A percentile compares a stretch with the other conserved stretches of the same genome.
Evolutionary conservation across 2,888 invertebrate genomes (phyloP).

Genomic region (Cynaeus angustus): DNA sequence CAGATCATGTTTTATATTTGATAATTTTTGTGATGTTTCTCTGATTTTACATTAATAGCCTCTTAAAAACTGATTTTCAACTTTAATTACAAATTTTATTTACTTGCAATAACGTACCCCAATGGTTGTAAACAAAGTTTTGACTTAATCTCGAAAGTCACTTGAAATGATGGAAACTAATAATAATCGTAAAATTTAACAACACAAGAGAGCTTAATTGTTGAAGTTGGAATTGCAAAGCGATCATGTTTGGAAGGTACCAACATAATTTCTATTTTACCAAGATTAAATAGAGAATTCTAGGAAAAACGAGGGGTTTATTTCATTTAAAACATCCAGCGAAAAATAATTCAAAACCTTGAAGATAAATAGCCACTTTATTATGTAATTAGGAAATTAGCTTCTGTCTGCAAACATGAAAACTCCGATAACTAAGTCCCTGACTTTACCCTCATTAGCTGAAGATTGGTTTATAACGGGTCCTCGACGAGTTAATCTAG

Average conservation of each 20-base stretch:
- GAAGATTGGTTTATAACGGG: conserved; percentile 19
- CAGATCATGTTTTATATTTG: too few species aligned
- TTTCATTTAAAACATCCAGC: too few species aligned
- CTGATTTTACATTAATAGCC: too few species aligned
- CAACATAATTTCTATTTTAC: background rate
- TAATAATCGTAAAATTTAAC: conserved; percentile 24
- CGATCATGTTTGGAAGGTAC: background rate
- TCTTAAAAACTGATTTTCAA: background rate
- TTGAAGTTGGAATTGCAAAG: conserved; percentile 2
- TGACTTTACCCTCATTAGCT: conserved; percentile 18
- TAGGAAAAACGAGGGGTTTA: too few species aligned
- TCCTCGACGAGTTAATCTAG: conserved; percentile 11
- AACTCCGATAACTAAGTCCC: conserved; percentile 13
- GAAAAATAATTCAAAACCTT: too few species aligned
- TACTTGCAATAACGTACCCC: background rate
- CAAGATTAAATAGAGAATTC: too few species aligned
- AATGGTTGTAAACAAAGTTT: conserved; percentile 1
- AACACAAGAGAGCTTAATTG: conserved; percentile 4
- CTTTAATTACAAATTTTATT: background rate
- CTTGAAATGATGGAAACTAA: conserved; percentile 18
- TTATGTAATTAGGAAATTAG: conserved; percentile 19
- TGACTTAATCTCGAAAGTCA: background rate
- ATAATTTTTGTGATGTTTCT: too few species aligned
- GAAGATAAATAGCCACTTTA: background rate
- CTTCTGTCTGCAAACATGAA: conserved; percentile 24